Evolutionary conservation across 2,113 vertebrate genomes (phyloP).

Genomic region (Bubo scandiacus): DNA sequence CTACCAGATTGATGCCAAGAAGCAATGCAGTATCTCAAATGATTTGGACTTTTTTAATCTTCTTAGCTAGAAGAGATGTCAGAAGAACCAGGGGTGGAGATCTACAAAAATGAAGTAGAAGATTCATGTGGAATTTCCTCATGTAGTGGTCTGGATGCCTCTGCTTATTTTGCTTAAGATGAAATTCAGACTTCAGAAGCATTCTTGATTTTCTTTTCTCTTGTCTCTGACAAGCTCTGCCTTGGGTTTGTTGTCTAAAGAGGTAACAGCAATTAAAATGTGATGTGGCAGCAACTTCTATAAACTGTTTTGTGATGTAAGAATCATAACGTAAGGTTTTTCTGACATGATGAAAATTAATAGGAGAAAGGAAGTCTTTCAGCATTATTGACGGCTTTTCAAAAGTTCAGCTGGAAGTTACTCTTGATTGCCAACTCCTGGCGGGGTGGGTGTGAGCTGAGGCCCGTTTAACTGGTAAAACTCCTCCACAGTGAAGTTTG

Average conservation of each 20-base stretch:
- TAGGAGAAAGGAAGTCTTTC: neutral
- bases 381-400: neutral
- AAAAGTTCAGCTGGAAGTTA: neutral
- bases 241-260: constrained; percentile 28
- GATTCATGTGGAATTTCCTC: constrained; percentile 3
- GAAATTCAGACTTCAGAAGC: constrained; percentile 11
- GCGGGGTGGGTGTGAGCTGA: accelerated
- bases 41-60: constrained; percentile 38
- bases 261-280: constrained; percentile 46
- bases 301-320: constrained; percentile 29
- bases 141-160: neutral
- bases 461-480: neutral
- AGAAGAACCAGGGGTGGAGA: neutral
- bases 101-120: neutral
- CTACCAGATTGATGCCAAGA: constrained; percentile 30
- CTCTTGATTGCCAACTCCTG: neutral
- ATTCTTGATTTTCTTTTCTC: constrained; percentile 16
- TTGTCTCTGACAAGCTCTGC: constrained; percentile 19
- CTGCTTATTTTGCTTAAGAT: constrained; percentile 25
- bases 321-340: neutral
- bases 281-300: neutral
- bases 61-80: constrained; percentile 42
- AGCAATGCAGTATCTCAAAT: constrained; percentile 21
- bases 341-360: neutral
- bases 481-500: neutral